phyloP scores from a whole-genome alignment of 2,888 invertebrate species.

The Drosophila mimetica region DNA sequence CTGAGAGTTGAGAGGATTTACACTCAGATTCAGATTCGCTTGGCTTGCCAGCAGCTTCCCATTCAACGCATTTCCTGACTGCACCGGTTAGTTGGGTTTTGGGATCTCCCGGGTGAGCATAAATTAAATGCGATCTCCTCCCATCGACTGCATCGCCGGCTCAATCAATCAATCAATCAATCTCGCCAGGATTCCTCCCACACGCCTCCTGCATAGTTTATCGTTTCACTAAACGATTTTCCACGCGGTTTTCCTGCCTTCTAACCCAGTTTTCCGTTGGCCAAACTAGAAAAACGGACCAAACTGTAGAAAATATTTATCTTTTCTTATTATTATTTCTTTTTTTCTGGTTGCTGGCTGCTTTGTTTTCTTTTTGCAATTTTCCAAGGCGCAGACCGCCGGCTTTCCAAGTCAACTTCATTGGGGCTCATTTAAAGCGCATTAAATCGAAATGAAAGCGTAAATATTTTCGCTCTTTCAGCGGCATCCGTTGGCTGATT shows the following conservation, averaged over 20 bases:
- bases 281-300: conserved; percentile 40
- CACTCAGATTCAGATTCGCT: conserved; percentile 16
- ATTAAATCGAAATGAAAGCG: conserved; percentile 77
- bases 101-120: conserved; percentile 16
- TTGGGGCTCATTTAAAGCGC: conserved; percentile 68
- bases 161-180: conserved; percentile 43
- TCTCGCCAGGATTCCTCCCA: conserved; percentile 31
- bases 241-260: conserved; percentile 32
- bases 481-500: conserved; percentile 25
- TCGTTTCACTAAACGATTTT: conserved; percentile 9
- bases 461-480: conserved; percentile 62
- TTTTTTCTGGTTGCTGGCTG: conserved; percentile 33
- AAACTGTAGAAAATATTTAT: conserved; percentile 71
- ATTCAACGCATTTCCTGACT: conserved; percentile 33
- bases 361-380: conserved; percentile 39
- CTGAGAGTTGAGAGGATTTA: conserved; percentile 3
- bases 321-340: conserved; percentile 61
- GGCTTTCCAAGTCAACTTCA: conserved; percentile 48
- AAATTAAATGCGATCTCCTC: conserved; percentile 27
- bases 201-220: conserved; percentile 20
- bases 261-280: conserved; percentile 44
- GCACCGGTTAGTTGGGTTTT: conserved; percentile 17
- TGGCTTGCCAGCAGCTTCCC: conserved; percentile 14
- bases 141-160: conserved; percentile 14
- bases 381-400: conserved; percentile 23